Percentiles rank a stretch among this genome's conserved stretches.
phyloP scores from a whole-genome alignment of 92 coral and sea anemone species.

The Actinostola sp. region DNA sequence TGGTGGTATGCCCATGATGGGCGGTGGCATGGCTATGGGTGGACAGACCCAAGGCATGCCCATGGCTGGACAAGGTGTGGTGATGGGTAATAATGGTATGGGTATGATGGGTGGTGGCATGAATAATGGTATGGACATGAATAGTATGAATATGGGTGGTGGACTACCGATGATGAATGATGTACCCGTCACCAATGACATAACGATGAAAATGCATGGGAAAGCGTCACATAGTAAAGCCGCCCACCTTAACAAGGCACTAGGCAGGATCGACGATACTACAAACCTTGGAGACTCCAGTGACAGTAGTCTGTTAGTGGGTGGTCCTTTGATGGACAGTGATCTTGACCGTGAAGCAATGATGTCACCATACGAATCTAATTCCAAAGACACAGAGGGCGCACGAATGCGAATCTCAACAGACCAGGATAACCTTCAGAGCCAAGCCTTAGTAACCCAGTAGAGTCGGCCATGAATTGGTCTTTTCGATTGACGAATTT shows the following conservation, averaged over 20 bases:
- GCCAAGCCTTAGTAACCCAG: neutral
- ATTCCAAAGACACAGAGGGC: conserved; percentile 77
- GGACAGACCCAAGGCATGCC: conserved; percentile 25
- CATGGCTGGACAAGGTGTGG: conserved; percentile 8
- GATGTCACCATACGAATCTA: conserved; percentile 91
- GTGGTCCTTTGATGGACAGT: conserved; percentile 77
- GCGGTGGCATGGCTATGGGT: conserved; percentile 50
- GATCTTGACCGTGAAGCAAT: conserved; percentile 91
- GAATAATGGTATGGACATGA: conserved; percentile 36
- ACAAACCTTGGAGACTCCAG: conserved; percentile 34
- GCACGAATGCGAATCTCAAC: conserved; percentile 57
- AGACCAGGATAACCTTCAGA: conserved; percentile 27
- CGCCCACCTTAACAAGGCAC: conserved; percentile 13
- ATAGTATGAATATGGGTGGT: conserved; percentile 35
- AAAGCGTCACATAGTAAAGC: conserved; percentile 3
- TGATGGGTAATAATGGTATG: conserved; percentile 33
- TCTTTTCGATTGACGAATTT: too few species aligned
- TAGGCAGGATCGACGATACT: conserved; percentile 27
- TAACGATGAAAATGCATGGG: conserved; percentile 40
- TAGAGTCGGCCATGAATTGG: too few species aligned
- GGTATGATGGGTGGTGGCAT: conserved; percentile 48
- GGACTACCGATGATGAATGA: conserved; percentile 28
- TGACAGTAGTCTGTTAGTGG: conserved; percentile 29
- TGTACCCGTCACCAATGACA: conserved; percentile 14
- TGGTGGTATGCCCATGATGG: conserved; percentile 46